A percentile compares a stretch with the other conserved stretches of the same genome.
Conservation (phyloP, 2,113 vertebrate species). For the Lepus americanus region DNA sequence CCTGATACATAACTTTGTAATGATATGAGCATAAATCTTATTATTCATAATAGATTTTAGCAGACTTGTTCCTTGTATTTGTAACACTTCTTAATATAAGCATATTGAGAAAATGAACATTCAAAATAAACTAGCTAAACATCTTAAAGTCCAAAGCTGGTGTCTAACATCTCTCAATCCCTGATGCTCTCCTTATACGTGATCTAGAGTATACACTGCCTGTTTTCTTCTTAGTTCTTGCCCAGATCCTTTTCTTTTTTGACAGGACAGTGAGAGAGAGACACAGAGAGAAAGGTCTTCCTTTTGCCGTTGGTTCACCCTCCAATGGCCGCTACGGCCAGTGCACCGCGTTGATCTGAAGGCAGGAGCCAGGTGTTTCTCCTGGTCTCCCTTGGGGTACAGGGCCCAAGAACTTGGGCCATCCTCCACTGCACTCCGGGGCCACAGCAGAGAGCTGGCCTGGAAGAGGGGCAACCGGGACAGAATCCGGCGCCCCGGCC, state of each 20-base stretch:
- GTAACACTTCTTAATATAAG: constrained; percentile 27
- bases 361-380: neutral
- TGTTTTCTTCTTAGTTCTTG: constrained; percentile 21
- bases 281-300: too few species aligned
- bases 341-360: too few species aligned
- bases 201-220: neutral
- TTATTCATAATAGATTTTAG: neutral
- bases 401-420: too few species aligned
- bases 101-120: constrained; percentile 44
- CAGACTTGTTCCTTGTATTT: neutral
- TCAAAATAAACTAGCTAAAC: constrained; percentile 58
- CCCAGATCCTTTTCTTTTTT: constrained; percentile 14
- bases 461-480: too few species aligned
- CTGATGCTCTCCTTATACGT: constrained; percentile 16
- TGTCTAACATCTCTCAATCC: constrained; percentile 15
- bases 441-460: too few species aligned
- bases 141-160: neutral
- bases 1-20: neutral
- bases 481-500: too few species aligned
- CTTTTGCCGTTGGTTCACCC: too few species aligned
- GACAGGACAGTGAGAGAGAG: too few species aligned
- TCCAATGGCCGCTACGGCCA: too few species aligned
- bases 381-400: too few species aligned
- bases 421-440: too few species aligned
- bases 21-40: neutral